phyloP scores from a whole-genome alignment of 2,888 invertebrate genomes.

The Elysia crispata region DNA sequence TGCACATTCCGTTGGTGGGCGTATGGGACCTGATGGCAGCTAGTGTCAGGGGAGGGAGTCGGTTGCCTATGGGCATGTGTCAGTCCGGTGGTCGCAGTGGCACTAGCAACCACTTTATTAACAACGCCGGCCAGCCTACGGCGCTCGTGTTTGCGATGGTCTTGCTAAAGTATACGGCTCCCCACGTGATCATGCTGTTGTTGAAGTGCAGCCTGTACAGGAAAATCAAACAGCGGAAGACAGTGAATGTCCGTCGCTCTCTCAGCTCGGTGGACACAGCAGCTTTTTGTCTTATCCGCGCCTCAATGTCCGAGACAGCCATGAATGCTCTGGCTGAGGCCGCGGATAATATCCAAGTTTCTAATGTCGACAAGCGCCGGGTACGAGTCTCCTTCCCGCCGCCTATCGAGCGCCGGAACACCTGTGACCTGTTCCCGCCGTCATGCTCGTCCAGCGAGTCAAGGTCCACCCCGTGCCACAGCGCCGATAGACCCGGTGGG shows the following conservation, averaged over 20 bases:
- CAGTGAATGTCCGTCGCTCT: conserved; percentile 67
- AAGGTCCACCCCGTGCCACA: background rate
- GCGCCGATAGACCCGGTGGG: background rate
- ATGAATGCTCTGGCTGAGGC: conserved; percentile 47
- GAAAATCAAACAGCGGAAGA: conserved; percentile 65
- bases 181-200: conserved; percentile 47
- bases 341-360: conserved; percentile 9
- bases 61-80: conserved; percentile 16
- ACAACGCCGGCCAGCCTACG: conserved; percentile 13
- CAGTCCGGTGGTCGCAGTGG: conserved; percentile 11
- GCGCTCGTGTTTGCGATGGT: conserved; percentile 25
- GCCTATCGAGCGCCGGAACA: conserved; percentile 36
- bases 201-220: conserved; percentile 67
- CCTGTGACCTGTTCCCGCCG: conserved; percentile 36
- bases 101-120: too few relatives aligned
- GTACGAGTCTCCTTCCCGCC: conserved; percentile 40
- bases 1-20: conserved; percentile 63
- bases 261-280: conserved; percentile 55
- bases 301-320: conserved; percentile 48
- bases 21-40: conserved; percentile 56
- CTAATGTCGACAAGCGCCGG: background rate
- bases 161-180: conserved; percentile 21
- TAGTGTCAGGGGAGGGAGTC: conserved; percentile 20
- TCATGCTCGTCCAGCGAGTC: background rate
- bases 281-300: conserved; percentile 44